Evolutionary conservation across 37 sponge, comb jelly and placozoan species (phyloP), one percentile per base, ranked within the genome.

Genomic region (Beroe forskalii): DNA sequence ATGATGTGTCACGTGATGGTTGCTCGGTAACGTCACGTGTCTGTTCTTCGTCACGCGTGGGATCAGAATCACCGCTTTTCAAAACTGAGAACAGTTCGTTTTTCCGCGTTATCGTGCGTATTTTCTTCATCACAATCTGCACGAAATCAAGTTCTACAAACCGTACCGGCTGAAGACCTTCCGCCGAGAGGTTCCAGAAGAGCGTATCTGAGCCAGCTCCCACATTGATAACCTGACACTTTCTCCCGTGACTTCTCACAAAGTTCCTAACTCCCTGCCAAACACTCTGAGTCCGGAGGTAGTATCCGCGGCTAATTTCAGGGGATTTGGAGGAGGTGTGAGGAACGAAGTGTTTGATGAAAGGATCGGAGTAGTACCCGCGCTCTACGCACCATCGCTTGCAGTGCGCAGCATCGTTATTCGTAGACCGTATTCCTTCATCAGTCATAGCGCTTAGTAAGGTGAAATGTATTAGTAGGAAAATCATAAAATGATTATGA

Each of bases 151-250:
- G 75, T 30, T 72, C 75, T 19, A 72, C 14, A 32, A 38, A 72
- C 28, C 39, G 22, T 30, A 23, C 4, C 14, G 75, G 75, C 19
- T 32, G 40, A 3, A 72, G 20, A 17, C 75, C 75, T 30, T 72
- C 40, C 40, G 28, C 39, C 9, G 40, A 17, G 32, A 72, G 31
- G 40, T 72, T 32, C 75, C 75, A 72, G 22, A 38, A 72, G 32
- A 72, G 75, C 39, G 75, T 72, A 33, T 72, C 75, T 35, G 39
- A 72, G 9, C 75, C 75, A 4, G 75, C 75, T 39, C 75, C 75
- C 35, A 72, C 14, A 20, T 37, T 72, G 8, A 72, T 33, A 38
- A 72, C 30, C 40, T 72, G 75, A 38, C 75, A 32, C 0, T 72
- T 37, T 35, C 75, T 35, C 3, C 33, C 14, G 9, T 72, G 14